Conservation (phyloP, 2,888 invertebrate genomes). For the Rambutsinella grinnellia region DNA sequence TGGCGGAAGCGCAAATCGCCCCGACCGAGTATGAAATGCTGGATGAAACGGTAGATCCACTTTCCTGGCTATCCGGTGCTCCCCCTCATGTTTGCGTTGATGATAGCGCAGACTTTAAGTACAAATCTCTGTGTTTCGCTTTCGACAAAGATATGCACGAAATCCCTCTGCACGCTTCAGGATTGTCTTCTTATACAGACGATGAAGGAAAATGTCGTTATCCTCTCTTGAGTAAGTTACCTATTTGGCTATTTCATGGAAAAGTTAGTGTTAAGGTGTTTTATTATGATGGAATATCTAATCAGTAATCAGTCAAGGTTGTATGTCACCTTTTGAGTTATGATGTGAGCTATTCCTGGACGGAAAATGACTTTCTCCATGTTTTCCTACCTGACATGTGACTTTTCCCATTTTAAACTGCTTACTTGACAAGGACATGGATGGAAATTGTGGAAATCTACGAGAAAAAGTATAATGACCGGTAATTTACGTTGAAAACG, state of each 20-base stretch:
- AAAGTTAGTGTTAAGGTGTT: neutral
- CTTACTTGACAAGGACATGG: neutral
- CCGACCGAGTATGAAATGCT: slow-evolving; percentile 48
- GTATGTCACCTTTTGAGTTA: neutral
- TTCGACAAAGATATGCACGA: slow-evolving; percentile 62
- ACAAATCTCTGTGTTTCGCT: slow-evolving; percentile 60
- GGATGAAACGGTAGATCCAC: slow-evolving; percentile 34
- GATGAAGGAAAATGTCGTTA: slow-evolving; percentile 63
- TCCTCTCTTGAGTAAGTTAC: slow-evolving; percentile 59
- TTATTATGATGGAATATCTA: neutral
- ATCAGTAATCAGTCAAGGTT: neutral
- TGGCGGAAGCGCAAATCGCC: slow-evolving; percentile 35
- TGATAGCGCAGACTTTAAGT: slow-evolving; percentile 47
- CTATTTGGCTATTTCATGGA: too few species aligned
- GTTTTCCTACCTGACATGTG: too few species aligned
- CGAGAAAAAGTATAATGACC: neutral
- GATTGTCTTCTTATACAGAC: slow-evolving; percentile 58
- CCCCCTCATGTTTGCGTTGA: slow-evolving; percentile 61
- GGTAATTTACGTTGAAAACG: neutral
- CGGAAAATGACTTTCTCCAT: neutral
- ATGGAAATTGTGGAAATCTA: neutral
- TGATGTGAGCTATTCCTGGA: neutral
- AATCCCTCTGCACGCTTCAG: slow-evolving; percentile 52
- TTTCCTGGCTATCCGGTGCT: slow-evolving; percentile 15
- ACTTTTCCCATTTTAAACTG: neutral